Evolutionary conservation across 2,888 invertebrate species (phyloP), one percentile per base, ranked within the genome.

Genomic region (Lycia hirtaria): DNA sequence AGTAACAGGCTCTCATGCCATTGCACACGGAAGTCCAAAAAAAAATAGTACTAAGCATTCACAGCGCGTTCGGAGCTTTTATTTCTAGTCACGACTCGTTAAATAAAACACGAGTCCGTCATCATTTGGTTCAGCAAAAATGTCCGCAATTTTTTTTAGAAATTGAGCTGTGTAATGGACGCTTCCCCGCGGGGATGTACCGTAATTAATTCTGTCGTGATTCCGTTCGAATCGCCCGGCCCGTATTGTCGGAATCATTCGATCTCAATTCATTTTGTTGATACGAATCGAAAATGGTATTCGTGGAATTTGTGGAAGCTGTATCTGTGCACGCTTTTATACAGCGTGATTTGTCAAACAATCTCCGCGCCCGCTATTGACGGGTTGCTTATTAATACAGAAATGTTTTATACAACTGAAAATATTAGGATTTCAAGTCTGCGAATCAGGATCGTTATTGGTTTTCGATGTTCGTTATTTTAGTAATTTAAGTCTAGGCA

Each of bases 31-130:
- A n/a, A n/a, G n/a, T n/a, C n/a, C n/a, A 44, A 80, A 78, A 71
- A 77, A 74, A 76, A 80, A 84, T 71, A 73, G 63, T 67, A 80
- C 82, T 81, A 76, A 68, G 69, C 64, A 86, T 85, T 85, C 81
- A 62, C 64, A 60, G 56, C 76, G 76, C 81, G 80, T 81, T 71
- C 61, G 54, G 55, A 60, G 67, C 71, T 72, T 71, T 74, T 68
- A 71, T 71, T 70, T 72, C 75, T 65, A 76, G 75, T 78, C 74
- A 80, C 80, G 80, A 73, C 75, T 77, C 67, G 76, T 78, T 57
- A 81, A 79, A 82, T 80, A 77, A 83, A 81, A 82, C 80, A 79
- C 77, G 75, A 78, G 78, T 83, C 76, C 69, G 72, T 80, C 80
- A 84, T 82, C 80, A 82, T 75, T 75, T 71, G 69, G 64, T 65